Evolutionary conservation across 1,140 invertebrate genomes (phyloP).

Genomic region (Drosophila hydei): DNA sequence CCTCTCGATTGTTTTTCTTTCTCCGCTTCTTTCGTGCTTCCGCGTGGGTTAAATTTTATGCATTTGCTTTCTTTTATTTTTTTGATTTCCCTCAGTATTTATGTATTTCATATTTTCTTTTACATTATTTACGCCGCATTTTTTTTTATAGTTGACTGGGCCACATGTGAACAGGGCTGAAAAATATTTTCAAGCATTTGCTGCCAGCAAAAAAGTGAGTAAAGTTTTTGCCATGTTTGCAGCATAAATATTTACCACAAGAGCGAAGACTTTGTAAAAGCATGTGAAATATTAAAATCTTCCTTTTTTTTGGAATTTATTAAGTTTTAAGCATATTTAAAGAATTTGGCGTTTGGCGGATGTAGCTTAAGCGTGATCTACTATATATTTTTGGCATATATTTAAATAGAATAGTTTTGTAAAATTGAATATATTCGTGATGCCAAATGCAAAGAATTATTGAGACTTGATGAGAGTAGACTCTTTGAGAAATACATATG

Average conservation of each 20-base stretch:
- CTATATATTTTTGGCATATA: too few species aligned
- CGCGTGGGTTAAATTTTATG: slow-evolving; percentile 37
- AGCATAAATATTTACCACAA: background rate
- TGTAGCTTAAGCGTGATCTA: too few species aligned
- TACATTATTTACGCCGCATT: slow-evolving; percentile 65
- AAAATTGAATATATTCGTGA: too few species aligned
- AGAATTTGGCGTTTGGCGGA: too few species aligned
- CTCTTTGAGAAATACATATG: too few species aligned
- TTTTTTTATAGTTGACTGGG: slow-evolving; percentile 67
- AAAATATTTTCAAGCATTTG: slow-evolving; percentile 20
- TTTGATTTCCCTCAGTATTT: slow-evolving; percentile 50
- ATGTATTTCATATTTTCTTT: slow-evolving; percentile 64
- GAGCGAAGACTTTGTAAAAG: background rate
- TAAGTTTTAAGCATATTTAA: background rate
- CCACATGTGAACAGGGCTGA: slow-evolving; percentile 27
- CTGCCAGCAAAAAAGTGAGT: slow-evolving; percentile 3
- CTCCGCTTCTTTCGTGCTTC: background rate
- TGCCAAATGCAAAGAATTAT: too few species aligned
- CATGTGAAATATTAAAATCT: background rate
- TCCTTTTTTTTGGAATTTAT: slow-evolving; percentile 1
- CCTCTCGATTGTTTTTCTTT: slow-evolving; percentile 56
- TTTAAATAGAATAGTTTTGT: too few species aligned
- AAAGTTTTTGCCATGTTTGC: slow-evolving; percentile 4
- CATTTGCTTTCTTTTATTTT: slow-evolving; percentile 51
- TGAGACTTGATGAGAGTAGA: too few species aligned